Conservation (phyloP, 2,797 vertebrate genomes). For the Oreochromis grahami region DNA sequence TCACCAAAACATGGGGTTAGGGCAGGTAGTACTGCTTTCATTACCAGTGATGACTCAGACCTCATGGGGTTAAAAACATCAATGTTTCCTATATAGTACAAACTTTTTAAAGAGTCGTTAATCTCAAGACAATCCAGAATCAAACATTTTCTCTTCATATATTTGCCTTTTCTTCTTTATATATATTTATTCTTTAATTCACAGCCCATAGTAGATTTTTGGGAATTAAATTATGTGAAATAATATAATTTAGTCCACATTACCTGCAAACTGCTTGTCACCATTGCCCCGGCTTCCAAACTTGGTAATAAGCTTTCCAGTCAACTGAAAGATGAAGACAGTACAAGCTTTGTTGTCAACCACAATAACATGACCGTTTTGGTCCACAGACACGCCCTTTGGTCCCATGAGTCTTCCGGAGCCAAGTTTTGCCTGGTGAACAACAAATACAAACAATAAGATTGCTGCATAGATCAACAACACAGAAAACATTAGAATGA, state of each 20-base stretch:
- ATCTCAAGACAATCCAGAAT: neutral
- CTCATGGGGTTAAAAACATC: neutral
- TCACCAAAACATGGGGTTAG: accelerated
- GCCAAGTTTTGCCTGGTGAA: conserved; percentile 89
- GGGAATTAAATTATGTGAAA: neutral
- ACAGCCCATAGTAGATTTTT: neutral
- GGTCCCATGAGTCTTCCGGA: conserved; percentile 97
- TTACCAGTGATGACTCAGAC: neutral
- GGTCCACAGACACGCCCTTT: conserved; percentile 96
- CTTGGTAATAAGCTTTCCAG: conserved; percentile 92
- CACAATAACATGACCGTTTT: conserved; percentile 95
- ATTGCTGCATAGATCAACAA: neutral
- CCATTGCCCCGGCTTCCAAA: conserved; percentile 96
- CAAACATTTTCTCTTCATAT: neutral
- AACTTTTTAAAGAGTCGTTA: accelerated
- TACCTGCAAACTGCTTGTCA: conserved; percentile 98
- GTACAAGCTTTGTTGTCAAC: conserved; percentile 99
- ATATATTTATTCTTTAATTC: neutral
- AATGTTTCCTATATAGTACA: neutral
- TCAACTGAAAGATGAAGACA: conserved; percentile 97
- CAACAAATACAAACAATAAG: neutral
- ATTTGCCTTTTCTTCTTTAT: neutral
- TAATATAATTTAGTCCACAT: neutral
- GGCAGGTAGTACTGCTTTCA: neutral
- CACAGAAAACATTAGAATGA: neutral